Base-by-base conservation (phyloP, 2,113 vertebrate species). In the Vidua macroura region DNA sequence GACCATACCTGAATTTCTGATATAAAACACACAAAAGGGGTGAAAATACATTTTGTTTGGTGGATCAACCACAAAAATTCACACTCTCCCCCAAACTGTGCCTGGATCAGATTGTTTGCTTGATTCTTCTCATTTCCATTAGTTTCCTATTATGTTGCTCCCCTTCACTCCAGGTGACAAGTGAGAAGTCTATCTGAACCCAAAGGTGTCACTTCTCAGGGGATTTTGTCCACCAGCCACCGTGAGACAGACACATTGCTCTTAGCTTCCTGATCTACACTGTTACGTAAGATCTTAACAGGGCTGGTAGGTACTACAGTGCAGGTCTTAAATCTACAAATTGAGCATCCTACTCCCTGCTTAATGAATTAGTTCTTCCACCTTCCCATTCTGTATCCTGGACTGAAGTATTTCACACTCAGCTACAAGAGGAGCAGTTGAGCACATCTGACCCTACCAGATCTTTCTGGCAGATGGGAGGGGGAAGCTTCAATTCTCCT, bases 1-100 rank as follows among this genome's bases (percentile, higher is more conserved):
- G 88, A 78, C 48, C 79, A 96, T 88, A 92, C 83, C 93, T 88
- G 90, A 92, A 88, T 86, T 90, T 88, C 72, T 95, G 90, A 93
- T 73, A 69, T 51, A 90, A 94, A 94, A 95, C 76, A 96, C 49
- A 73, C 88, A 86, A 52, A 52, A 51, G 12, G 55, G 51, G 74
- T 79, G 75, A 90, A 93, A 75, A 68, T 68, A 64, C 5, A 13
- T 88, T 92, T 91, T 93, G 62, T 82, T 87, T 19, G 11, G 66
- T 64, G 46, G 52, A 86, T 69, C 69, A 82, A 91, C 49, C 58
- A 66, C 24, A 46, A 85, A 90, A 87, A 64, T 46, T 82, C 41
- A 70, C 4, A 9, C 58, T 93, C 72, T 83, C 24, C 58, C 68
- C 35, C 44, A 93, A 13, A 63, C 0, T 53, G 41, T 60, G 64